Evolutionary conservation across 2,113 vertebrate genomes (phyloP).

Genomic region (Tetrao urogallus): DNA sequence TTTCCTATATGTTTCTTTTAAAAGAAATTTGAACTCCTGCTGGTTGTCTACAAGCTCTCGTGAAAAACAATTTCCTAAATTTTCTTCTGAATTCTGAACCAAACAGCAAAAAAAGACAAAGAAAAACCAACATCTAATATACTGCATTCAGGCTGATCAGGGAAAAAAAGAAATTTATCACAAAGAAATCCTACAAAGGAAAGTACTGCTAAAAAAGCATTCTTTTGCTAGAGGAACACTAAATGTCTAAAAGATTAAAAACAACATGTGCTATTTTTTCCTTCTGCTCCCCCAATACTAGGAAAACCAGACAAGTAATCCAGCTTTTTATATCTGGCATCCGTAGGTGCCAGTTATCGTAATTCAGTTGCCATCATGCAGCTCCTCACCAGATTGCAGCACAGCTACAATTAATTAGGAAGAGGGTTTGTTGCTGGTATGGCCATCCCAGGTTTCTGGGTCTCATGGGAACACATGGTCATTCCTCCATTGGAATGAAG

Average conservation of each 20-base stretch:
- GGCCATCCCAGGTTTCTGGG: background rate
- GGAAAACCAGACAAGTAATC: background rate
- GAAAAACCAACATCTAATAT: background rate
- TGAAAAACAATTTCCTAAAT: background rate
- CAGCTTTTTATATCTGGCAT: constrained; percentile 24
- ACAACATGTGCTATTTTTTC: constrained; percentile 57
- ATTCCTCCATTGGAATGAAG: background rate
- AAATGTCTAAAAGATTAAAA: constrained; percentile 38
- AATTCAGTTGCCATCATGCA: constrained; percentile 20
- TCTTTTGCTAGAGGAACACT: constrained; percentile 6
- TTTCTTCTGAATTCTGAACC: background rate
- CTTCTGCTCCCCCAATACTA: background rate
- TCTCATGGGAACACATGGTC: background rate
- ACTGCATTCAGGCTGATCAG: background rate
- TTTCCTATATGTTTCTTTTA: background rate
- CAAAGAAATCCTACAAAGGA: background rate
- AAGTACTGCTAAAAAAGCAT: background rate
- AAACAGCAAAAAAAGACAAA: background rate
- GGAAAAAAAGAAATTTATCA: background rate
- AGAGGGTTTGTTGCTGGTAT: background rate
- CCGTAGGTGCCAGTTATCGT: constrained; percentile 13
- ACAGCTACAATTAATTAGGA: constrained; percentile 54
- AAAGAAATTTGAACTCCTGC: background rate
- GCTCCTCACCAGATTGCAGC: constrained; percentile 46
- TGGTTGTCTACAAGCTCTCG: background rate